These are phyloP conservation scores for Hanleya hanleyi DNA, from an alignment of 2,888 invertebrate species.

Conservation along the genomic window DNA sequence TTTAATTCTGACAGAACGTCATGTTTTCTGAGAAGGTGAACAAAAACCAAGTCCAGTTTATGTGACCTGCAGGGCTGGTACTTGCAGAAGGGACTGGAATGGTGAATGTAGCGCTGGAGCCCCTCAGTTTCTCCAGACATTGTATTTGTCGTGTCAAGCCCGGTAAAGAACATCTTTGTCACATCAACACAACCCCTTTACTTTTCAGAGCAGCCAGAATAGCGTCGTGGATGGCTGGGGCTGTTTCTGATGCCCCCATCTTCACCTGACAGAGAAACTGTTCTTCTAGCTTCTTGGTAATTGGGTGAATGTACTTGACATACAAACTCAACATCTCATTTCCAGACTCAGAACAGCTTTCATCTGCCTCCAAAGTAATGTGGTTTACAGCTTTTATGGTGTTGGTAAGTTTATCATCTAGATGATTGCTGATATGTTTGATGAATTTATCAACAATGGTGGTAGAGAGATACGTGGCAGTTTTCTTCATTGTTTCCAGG, in stretches of 20 bases:
- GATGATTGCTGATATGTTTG: neutral
- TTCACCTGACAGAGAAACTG: neutral
- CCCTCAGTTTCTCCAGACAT: neutral
- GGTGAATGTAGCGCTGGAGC: neutral
- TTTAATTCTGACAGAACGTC: neutral
- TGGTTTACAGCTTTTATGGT: neutral
- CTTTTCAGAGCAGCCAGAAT: neutral
- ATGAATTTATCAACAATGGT: neutral
- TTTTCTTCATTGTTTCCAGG: neutral
- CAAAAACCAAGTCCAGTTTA: neutral
- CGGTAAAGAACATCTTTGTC: neutral
- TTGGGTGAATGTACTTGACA: neutral
- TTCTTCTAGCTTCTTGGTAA: neutral
- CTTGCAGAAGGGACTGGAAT: neutral
- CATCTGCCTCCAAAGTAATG: neutral
- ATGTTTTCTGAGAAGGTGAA: neutral
- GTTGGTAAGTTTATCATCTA: neutral
- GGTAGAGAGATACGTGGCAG: neutral
- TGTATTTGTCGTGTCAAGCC: neutral
- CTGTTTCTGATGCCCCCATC: neutral
- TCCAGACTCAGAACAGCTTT: neutral
- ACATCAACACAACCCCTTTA: neutral
- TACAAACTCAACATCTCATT: neutral
- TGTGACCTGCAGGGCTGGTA: neutral
- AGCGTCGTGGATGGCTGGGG: neutral